A percentile compares a stretch with the other conserved stretches of the same genome.
These are phyloP conservation scores for Allolobophora icterica DNA, from an alignment of 2,888 invertebrate species.

Conservation along the genomic window DNA sequence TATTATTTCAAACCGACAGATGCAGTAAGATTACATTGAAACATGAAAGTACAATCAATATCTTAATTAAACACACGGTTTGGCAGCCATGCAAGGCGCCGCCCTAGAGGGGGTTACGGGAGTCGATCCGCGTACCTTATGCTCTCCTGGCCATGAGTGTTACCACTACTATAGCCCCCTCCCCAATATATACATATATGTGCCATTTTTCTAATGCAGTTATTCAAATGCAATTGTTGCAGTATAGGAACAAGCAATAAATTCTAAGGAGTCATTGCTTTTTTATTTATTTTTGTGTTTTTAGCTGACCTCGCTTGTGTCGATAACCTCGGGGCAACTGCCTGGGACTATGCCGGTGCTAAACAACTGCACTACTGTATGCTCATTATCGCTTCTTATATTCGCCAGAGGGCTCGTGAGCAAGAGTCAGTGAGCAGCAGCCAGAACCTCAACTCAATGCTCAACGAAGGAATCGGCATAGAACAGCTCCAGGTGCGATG, in stretches of 20 bases:
- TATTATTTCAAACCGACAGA: too few relatives aligned
- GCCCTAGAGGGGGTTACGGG: too few relatives aligned
- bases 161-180: too few relatives aligned
- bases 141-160: too few relatives aligned
- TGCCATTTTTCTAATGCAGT: neutral
- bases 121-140: too few relatives aligned
- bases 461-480: slow-evolving; percentile 18
- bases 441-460: neutral
- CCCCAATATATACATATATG: too few relatives aligned
- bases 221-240: neutral
- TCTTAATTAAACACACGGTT: too few relatives aligned
- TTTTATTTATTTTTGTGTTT: neutral
- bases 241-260: neutral
- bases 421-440: slow-evolving; percentile 12
- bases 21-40: too few relatives aligned
- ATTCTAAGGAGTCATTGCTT: neutral
- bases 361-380: slow-evolving; percentile 64
- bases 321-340: slow-evolving; percentile 60
- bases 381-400: slow-evolving; percentile 64
- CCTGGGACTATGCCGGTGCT: slow-evolving; percentile 63
- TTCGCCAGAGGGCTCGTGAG: slow-evolving; percentile 52
- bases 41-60: too few relatives aligned
- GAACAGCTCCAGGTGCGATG: slow-evolving; percentile 7
- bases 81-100: too few relatives aligned
- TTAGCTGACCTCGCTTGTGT: slow-evolving; percentile 59